Evolutionary conservation across 2,888 invertebrate genomes (phyloP), one percentile per base, ranked within the genome.

Genomic region (Drosophila algonquin): DNA sequence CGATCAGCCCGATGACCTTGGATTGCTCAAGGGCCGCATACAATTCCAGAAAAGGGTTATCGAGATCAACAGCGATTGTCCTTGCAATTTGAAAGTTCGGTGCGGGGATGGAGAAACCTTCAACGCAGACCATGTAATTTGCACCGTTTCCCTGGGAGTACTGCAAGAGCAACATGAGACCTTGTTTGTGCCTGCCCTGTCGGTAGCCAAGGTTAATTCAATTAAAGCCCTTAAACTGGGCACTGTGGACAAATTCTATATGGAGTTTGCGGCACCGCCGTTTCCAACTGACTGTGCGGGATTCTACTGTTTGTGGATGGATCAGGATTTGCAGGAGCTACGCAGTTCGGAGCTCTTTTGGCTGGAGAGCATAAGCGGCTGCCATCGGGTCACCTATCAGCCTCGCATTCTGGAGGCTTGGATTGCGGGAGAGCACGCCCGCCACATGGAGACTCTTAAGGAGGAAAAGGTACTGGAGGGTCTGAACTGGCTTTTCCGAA

Each of bases 331-430:
- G 0, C 47, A 56, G 6, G 78, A 79, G 32, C 32, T 86, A 5
- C 77, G 78, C 6, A 69, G 61, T 10, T 63, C 74, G 3, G 73
- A 79, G 35, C 59, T 89, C 50, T 92, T 90, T 46, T 96, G 96
- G 95, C 90, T 94, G 51, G 93, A 93, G 81, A 93, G 94, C 76
- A 92, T 96, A 18, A 94, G 94, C 83, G 94, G 94, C 57, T 95
- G 96, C 90, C 94, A 94, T 85, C 93, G 93, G n/a, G 93, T 95
- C 21, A 93, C 94, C 65, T 92, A 93, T 76, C 94, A 95, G 81
- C 94, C 94, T 0, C 93, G 93, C 54, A 91, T 95, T 14, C 90
- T 96, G 40, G 93, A 94, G 73, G 95, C 93, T 0, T 96, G 96
- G 95, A 91, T 95, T 18, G 93, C 93, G 16, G 95, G 96, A 0